Evolutionary conservation across 1,140 invertebrate genomes (phyloP), one percentile per base, ranked within the genome.

Genomic region (Drosophila sucinea): DNA sequence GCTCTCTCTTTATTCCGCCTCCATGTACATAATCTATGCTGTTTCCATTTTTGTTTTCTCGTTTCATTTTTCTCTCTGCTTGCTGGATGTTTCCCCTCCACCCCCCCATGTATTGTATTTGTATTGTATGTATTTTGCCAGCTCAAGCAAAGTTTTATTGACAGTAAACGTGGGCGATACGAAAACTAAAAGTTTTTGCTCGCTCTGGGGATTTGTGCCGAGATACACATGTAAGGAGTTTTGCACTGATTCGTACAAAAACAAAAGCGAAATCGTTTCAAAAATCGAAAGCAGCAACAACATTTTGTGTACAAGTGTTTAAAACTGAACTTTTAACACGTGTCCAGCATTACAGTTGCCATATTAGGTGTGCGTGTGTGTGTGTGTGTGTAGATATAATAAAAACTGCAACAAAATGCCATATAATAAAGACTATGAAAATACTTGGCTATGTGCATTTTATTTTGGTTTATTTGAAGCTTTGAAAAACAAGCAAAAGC

Each of bases 131-230:
- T 58, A 69, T 76, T 76, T 54, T 71, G 73, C 57, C 76, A 73
- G 84, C 77, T 87, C 67, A 73, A 73, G 73, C 65, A 72, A 87
- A 87, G 83, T 87, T 87, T 87, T 87, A 87, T 87, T 87, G 84
- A 87, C 83, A 87, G 83, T 87, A 87, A 87, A 89, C 83, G 83
- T 87, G 83, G 84, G 70, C 77, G 77, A 80, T 80, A 75, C 57
- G 70, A 79, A 61, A 83, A 82, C 83, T 79, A 86, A 87, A 87
- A 87, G 76, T 89, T 87, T 62, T 57, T 7, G 40, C 77, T 70
- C 56, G 82, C 81, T 81, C 83, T 76, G 70, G 78, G 82, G 79
- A 85, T 81, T 81, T 82, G 60, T 55, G 30, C 70, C 57, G 33
- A 56, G 11, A 38, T 73, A 58, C 60, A 70, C 63, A 70, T 67